Base-by-base conservation (phyloP, 1,140 invertebrate genomes). In the Trichonephila clavata region DNA sequence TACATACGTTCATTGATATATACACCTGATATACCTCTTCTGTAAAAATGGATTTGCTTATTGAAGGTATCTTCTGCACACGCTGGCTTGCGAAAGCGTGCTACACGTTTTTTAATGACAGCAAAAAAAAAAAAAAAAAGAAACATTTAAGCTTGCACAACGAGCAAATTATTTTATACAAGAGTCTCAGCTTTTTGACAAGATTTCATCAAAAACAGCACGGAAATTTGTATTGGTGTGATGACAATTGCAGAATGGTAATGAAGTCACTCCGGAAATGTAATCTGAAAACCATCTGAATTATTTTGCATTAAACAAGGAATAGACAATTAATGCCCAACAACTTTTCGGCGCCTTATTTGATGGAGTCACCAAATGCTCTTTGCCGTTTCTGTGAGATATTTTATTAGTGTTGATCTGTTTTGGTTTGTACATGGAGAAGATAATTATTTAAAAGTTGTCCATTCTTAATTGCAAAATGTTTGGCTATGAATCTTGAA, bases 91-190 rank as follows among this genome's bases (percentile, higher is more conserved):
- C 18, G 4, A 65, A 86, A 43, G 32, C 24, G 57, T 7, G 57
- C 20, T 50, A 68, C 86, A 88, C 86, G 10, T 39, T 65, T 88
- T 88, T 68, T 43, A 88, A 63, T n/a, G 43, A 21, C 24, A 63
- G 7, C 13, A 13, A 39, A 50, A 18, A 39, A 71, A 77, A 32
- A 4, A 13, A 39, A 50, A 18, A 39, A 71, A 77, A 32, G 32
- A 39, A 39, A 57, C 63, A 24, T 88, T 57, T 50, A 39, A 50
- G 63, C n/a, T 57, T 43, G 86, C 86, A 88, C 86, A n/a, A 68
- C 86, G 39, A 88, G 63, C 86, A 88, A 39, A 71, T 68, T 68
- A 63, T 88, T 88, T 88, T 88, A 63, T 88, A 88, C 18, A 8
- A 63, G 59, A 39, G 61, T 8, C 65, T 61, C 84, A 86, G 59